Percentiles rank a stretch among this genome's conserved stretches.
phyloP scores from a whole-genome alignment of 2,113 vertebrate species.

The Isichthys henryi region DNA sequence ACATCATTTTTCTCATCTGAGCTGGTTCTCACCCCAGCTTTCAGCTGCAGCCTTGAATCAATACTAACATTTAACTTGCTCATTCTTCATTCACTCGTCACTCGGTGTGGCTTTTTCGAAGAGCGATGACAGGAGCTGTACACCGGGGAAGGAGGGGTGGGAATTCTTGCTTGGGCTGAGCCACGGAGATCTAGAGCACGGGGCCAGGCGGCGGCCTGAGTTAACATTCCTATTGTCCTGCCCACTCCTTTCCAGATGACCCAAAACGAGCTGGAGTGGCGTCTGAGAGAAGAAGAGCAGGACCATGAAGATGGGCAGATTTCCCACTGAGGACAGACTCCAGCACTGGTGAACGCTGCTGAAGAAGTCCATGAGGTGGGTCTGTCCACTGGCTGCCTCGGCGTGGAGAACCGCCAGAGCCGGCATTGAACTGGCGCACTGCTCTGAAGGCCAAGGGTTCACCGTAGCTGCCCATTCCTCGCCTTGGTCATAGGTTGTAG shows the following conservation, averaged over 20 bases:
- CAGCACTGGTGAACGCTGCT: conserved; percentile 41
- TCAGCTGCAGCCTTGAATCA: background rate
- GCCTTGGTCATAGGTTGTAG: conserved; percentile 36
- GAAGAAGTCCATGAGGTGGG: background rate
- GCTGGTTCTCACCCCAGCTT: background rate
- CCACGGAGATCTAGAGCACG: background rate
- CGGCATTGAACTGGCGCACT: too few species aligned
- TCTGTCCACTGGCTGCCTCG: background rate
- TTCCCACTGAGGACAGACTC: conserved; percentile 31
- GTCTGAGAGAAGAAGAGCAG: conserved; percentile 38
- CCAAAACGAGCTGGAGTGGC: conserved; percentile 19
- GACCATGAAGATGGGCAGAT: conserved; percentile 17
- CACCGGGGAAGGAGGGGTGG: background rate
- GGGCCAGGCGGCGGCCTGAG: background rate
- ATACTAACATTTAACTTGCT: background rate
- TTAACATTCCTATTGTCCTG: background rate
- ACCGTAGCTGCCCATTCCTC: conserved; percentile 6
- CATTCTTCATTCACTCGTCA: background rate
- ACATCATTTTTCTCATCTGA: background rate
- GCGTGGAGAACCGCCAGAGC: background rate
- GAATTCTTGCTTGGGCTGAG: background rate
- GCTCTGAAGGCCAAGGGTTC: background rate
- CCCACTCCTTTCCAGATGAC: conserved; percentile 49
- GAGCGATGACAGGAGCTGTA: background rate
- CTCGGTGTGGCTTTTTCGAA: background rate